These are phyloP conservation scores for Synaphobranchus kaupii DNA, from an alignment of 2,797 vertebrate genomes.

Conservation along the genomic window DNA sequence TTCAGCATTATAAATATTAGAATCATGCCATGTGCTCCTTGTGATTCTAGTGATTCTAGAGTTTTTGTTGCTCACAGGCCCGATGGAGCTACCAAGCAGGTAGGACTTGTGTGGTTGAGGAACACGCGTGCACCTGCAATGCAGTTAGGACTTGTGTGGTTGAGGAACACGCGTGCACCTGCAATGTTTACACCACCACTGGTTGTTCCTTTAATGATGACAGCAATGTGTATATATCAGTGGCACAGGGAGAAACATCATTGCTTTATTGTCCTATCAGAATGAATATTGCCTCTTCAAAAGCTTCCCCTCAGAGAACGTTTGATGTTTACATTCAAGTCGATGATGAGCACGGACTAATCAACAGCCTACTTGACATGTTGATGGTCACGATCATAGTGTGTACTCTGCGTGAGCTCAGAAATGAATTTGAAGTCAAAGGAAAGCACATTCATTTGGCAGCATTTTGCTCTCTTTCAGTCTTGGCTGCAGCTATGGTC, in stretches of 20 bases:
- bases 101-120: background rate
- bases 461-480: background rate
- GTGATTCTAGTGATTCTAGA: background rate
- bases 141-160: background rate
- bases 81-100: background rate
- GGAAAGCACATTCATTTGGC: background rate
- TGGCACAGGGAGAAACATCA: background rate
- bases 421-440: conserved; percentile 7
- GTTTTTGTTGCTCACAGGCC: background rate
- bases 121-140: background rate
- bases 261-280: background rate
- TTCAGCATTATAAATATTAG: background rate
- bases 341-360: background rate
- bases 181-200: background rate
- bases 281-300: background rate
- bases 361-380: background rate
- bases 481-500: background rate
- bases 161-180: background rate
- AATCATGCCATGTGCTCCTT: background rate
- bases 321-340: background rate
- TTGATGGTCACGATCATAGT: background rate
- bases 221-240: background rate
- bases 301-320: background rate
- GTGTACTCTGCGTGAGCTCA: background rate
- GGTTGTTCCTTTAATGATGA: background rate